Conservation (phyloP, 2,113 vertebrate species). For the Xiphophorus couchianus region DNA sequence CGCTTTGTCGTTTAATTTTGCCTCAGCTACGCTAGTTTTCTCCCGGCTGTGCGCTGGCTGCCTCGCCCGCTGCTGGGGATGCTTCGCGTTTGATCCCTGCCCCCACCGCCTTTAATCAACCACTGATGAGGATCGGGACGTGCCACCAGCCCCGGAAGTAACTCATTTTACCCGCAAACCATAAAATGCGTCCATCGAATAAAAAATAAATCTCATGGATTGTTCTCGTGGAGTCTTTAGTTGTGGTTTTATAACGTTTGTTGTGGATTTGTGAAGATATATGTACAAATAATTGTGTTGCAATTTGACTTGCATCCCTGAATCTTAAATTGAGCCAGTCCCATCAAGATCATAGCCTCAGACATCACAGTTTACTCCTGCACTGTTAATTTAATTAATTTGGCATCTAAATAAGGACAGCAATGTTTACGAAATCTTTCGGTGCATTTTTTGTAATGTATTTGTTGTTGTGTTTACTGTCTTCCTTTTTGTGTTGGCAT, state of each 20-base stretch:
- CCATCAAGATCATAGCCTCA: slow-evolving; percentile 40
- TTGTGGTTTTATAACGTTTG: neutral
- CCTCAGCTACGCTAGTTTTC: slow-evolving; percentile 37
- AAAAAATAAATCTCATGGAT: neutral
- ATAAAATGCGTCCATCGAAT: neutral
- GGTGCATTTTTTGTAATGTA: neutral
- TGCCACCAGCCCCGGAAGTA: slow-evolving; percentile 75
- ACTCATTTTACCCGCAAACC: slow-evolving; percentile 13
- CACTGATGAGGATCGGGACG: slow-evolving; percentile 72
- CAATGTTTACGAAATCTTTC: neutral
- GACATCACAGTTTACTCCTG: neutral
- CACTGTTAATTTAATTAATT: neutral
- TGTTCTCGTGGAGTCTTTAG: neutral
- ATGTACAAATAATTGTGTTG: neutral
- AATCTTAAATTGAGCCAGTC: slow-evolving; percentile 50
- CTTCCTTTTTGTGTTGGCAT: too few relatives aligned
- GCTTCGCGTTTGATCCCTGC: slow-evolving; percentile 70
- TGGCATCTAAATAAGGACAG: neutral
- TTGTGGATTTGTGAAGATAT: neutral
- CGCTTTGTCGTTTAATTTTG: neutral
- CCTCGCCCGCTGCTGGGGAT: slow-evolving; percentile 33
- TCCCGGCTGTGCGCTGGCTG: slow-evolving; percentile 14
- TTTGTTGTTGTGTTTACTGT: too few relatives aligned
- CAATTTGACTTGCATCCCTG: slow-evolving; percentile 34
- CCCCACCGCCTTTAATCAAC: slow-evolving; percentile 72